Conservation (phyloP, 2,888 invertebrate genomes). For the Clanis bilineata region DNA sequence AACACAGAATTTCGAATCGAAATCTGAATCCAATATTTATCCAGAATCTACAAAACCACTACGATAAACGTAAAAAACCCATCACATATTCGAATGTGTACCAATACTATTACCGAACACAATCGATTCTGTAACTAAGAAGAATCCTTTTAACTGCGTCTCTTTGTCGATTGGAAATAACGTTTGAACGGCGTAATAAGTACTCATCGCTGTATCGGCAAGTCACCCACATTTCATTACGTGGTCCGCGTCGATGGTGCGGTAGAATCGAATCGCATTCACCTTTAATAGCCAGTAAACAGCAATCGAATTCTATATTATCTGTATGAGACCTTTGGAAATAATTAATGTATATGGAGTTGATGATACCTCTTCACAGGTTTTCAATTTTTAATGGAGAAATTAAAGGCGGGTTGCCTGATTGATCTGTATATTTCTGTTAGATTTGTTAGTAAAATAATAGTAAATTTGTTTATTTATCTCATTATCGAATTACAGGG, state of each 20-base stretch:
- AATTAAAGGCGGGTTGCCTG: too few species aligned
- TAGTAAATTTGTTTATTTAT: too few species aligned
- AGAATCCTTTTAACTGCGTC: slow-evolving; percentile 15
- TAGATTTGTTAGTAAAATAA: too few species aligned
- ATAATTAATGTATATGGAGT: slow-evolving; percentile 53
- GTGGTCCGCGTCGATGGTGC: slow-evolving; percentile 21
- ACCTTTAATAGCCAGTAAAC: slow-evolving; percentile 74
- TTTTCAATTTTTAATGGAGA: background rate
- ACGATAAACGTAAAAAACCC: too few species aligned
- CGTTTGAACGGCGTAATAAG: slow-evolving; percentile 22
- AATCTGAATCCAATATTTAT: too few species aligned
- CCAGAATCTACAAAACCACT: too few species aligned
- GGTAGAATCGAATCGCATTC: slow-evolving; percentile 73
- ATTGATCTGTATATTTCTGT: too few species aligned
- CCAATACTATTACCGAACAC: slow-evolving; percentile 9
- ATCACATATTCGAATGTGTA: background rate
- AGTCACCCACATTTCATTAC: slow-evolving; percentile 61
- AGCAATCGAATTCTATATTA: slow-evolving; percentile 70
- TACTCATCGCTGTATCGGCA: slow-evolving; percentile 39
- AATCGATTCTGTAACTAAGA: slow-evolving; percentile 14
- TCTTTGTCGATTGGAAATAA: slow-evolving; percentile 17
- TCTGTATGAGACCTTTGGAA: slow-evolving; percentile 57
- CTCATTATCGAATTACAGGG: too few species aligned
- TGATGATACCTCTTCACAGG: slow-evolving; percentile 31
- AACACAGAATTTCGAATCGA: too few species aligned